phyloP scores from a whole-genome alignment of 2,113 vertebrate genomes.

The Pelodiscus sinensis region DNA sequence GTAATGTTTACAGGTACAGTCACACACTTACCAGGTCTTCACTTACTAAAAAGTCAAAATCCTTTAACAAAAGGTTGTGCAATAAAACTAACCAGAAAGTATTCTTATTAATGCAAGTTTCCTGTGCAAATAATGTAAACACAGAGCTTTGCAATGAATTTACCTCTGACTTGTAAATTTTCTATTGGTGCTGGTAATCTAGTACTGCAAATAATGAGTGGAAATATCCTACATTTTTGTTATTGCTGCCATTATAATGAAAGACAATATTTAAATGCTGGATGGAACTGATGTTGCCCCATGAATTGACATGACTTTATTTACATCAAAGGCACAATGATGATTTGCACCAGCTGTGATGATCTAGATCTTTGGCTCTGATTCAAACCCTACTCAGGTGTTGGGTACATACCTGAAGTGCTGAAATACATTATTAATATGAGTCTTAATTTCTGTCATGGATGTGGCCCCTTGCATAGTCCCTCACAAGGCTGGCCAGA shows the following conservation, averaged over 20 bases:
- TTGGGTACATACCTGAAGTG: not conserved
- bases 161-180: not conserved
- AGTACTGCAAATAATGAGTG: not conserved
- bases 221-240: not conserved
- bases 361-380: not conserved
- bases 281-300: not conserved
- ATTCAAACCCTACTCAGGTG: not conserved
- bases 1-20: slow-evolving; percentile 52
- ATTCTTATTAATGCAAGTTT: not conserved
- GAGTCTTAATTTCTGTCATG: not conserved
- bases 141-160: not conserved
- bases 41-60: slow-evolving; percentile 13
- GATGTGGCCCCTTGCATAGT: not conserved
- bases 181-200: not conserved
- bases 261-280: not conserved
- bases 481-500: not conserved
- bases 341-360: not conserved
- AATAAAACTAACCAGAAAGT: slow-evolving; percentile 10
- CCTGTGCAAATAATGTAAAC: not conserved
- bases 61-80: slow-evolving; percentile 46
- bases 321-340: not conserved
- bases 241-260: not conserved
- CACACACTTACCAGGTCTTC: not conserved
- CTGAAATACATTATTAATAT: not conserved
- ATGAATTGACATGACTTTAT: fast-evolving